These are phyloP conservation scores for Bettongia penicillata DNA, from an alignment of 2,113 vertebrate species.

Conservation along the genomic window DNA sequence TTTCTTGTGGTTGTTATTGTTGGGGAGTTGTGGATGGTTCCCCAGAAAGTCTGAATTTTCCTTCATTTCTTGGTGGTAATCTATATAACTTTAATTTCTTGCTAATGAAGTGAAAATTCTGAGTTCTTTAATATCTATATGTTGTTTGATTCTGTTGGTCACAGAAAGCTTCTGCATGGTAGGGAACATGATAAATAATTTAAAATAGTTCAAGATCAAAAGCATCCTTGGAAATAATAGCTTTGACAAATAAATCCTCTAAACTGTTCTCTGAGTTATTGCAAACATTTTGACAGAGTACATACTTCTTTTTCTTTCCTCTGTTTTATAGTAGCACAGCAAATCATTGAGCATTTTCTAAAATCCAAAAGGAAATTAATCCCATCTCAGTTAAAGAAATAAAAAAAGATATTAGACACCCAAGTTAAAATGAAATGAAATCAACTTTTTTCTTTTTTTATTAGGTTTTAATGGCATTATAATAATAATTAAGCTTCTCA, in stretches of 20 bases:
- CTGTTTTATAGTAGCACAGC: not conserved
- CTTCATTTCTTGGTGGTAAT: rapidly evolving
- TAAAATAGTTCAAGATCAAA: rapidly evolving
- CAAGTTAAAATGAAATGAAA: slow-evolving; percentile 81
- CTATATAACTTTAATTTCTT: rapidly evolving
- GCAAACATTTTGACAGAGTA: rapidly evolving
- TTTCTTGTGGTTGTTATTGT: not conserved
- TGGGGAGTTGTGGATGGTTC: not conserved
- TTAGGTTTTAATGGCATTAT: slow-evolving; percentile 85
- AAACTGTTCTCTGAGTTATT: rapidly evolving
- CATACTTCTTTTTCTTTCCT: not conserved
- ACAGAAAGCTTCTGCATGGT: rapidly evolving
- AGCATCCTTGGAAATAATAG: rapidly evolving
- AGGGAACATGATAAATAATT: rapidly evolving
- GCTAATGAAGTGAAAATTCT: not conserved
- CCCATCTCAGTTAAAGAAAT: slow-evolving; percentile 62
- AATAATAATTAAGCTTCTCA: slow-evolving; percentile 88
- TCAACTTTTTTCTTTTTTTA: slow-evolving; percentile 79
- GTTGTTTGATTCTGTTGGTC: too few relatives aligned
- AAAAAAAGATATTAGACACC: slow-evolving; percentile 69
- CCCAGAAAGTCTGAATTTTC: not conserved
- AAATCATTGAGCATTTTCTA: slow-evolving; percentile 62
- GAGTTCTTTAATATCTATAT: rapidly evolving
- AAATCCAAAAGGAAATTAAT: slow-evolving; percentile 77
- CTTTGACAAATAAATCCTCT: rapidly evolving